Conservation (phyloP, 92 coral and sea anemone species). For the Palythoa grandis region DNA sequence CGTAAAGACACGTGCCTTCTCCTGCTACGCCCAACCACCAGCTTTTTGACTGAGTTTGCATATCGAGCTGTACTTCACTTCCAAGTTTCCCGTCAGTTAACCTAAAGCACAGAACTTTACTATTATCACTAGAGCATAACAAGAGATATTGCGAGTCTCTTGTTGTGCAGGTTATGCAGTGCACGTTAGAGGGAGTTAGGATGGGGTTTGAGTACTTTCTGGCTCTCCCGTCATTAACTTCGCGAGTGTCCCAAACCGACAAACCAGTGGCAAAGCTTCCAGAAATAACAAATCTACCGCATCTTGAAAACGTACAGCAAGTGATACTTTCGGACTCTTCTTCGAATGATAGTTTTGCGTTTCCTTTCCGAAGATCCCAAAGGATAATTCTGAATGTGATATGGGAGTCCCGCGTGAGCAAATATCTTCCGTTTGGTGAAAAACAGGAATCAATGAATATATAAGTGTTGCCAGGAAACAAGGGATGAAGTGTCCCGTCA, state of each 20-base stretch:
- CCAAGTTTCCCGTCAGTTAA: neutral
- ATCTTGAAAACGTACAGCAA: slow-evolving; percentile 53
- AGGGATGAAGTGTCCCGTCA: neutral
- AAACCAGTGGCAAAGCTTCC: slow-evolving; percentile 63
- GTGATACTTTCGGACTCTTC: slow-evolving; percentile 49
- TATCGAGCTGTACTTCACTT: neutral
- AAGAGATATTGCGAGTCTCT: slow-evolving; percentile 41
- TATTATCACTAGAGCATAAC: neutral
- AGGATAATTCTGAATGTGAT: slow-evolving; percentile 47
- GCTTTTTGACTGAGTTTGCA: neutral
- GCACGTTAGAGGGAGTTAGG: slow-evolving; percentile 37
- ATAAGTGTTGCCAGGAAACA: slow-evolving; percentile 40
- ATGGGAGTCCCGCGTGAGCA: slow-evolving; percentile 53
- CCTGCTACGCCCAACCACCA: slow-evolving; percentile 58
- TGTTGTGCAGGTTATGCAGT: slow-evolving; percentile 41
- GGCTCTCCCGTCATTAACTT: neutral
- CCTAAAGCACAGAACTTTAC: slow-evolving; percentile 10
- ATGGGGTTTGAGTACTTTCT: neutral
- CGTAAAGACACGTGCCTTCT: slow-evolving; percentile 45
- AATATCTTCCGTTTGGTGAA: slow-evolving; percentile 51
- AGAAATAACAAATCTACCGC: slow-evolving; percentile 55
- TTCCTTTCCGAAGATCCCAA: slow-evolving; percentile 57
- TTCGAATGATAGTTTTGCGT: slow-evolving; percentile 7
- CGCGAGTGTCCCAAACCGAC: slow-evolving; percentile 52
- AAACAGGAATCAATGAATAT: slow-evolving; percentile 56